Conservation (phyloP, 2,113 vertebrate genomes). For the Elaphurus davidianus region DNA sequence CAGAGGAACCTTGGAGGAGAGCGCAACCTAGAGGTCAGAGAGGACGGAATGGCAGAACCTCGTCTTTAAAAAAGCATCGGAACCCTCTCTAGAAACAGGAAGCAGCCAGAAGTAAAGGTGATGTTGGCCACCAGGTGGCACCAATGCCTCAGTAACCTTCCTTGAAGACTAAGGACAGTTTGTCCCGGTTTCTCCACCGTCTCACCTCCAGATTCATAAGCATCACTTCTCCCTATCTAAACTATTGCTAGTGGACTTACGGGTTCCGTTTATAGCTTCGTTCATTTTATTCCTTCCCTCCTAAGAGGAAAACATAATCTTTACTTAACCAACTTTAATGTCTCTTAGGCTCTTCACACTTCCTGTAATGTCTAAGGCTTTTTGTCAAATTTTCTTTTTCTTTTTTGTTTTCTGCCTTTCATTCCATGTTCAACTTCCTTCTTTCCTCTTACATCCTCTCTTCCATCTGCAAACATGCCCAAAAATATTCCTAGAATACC, state of each 20-base stretch:
- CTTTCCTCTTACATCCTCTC: background rate
- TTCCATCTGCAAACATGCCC: background rate
- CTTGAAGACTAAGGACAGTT: fast-evolving
- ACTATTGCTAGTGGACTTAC: background rate
- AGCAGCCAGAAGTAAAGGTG: background rate
- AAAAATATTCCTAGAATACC: background rate
- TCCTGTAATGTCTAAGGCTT: background rate
- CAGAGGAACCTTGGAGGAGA: background rate
- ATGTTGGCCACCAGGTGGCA: conserved; percentile 56
- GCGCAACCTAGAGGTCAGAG: background rate
- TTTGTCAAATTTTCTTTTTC: background rate
- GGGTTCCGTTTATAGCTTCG: background rate
- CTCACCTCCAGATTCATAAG: background rate
- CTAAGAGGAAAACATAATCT: background rate
- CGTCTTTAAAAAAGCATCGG: background rate
- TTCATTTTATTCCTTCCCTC: background rate
- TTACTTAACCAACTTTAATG: background rate
- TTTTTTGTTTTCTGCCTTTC: background rate
- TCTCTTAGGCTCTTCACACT: background rate
- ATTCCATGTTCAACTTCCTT: background rate
- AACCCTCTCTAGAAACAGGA: background rate
- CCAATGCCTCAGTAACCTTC: background rate
- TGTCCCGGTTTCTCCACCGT: background rate
- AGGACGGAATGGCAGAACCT: background rate
- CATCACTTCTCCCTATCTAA: background rate